phyloP scores from a whole-genome alignment of 2,797 vertebrate genomes.

The Artibeus jamaicensis region DNA sequence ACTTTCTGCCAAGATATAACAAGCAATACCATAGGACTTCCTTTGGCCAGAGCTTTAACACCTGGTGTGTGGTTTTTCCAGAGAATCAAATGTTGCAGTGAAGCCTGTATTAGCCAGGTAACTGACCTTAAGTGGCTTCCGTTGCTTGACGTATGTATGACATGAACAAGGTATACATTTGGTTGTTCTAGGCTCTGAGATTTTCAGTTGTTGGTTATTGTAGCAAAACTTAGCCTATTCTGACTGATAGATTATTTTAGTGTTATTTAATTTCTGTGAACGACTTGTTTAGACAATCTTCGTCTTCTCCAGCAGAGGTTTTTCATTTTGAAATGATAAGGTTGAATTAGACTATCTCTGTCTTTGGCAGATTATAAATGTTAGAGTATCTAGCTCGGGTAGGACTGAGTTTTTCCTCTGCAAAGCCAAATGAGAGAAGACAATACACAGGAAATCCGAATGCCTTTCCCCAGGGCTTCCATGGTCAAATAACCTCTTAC shows the following conservation, averaged over 20 bases:
- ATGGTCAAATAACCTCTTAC: not conserved
- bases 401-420: not conserved
- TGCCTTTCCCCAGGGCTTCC: not conserved
- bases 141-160: not conserved
- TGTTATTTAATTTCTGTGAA: not conserved
- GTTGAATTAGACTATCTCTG: not conserved
- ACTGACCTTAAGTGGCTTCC: not conserved
- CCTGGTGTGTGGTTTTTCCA: not conserved
- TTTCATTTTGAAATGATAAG: not conserved
- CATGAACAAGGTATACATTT: not conserved
- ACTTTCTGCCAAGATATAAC: not conserved
- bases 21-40: not conserved
- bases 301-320: not conserved
- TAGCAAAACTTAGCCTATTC: not conserved
- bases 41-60: not conserved
- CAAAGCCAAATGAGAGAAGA: not conserved
- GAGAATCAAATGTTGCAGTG: not conserved
- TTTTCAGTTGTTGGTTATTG: not conserved
- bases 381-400: not conserved
- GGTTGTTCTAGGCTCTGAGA: not conserved
- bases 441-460: not conserved
- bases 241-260: not conserved
- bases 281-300: not conserved
- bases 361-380: not conserved
- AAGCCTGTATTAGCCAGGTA: not conserved